These are phyloP conservation scores for Elmis aenea DNA, from an alignment of 2,888 invertebrate genomes.

Conservation along the genomic window DNA sequence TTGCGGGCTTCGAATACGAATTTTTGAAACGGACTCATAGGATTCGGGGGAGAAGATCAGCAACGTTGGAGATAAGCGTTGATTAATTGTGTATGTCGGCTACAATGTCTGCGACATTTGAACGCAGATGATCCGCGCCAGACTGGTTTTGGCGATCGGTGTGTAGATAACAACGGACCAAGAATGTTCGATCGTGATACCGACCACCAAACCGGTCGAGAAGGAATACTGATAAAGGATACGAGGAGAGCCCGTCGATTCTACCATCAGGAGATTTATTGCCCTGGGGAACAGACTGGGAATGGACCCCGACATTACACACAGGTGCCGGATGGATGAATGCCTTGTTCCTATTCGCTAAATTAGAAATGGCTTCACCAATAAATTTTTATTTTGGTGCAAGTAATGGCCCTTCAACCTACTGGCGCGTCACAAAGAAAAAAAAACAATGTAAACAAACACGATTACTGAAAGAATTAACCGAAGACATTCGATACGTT, in stretches of 20 bases:
- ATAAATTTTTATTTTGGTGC: too few relatives aligned
- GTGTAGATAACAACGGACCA: slow-evolving; percentile 33
- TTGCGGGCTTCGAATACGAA: too few relatives aligned
- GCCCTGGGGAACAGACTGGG: slow-evolving; percentile 17
- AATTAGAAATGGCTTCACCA: too few relatives aligned
- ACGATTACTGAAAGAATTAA: too few relatives aligned
- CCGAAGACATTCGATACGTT: too few relatives aligned
- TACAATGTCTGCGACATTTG: slow-evolving; percentile 34
- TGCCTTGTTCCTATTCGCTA: too few relatives aligned
- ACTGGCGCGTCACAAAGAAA: too few relatives aligned
- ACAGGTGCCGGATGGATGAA: too few relatives aligned
- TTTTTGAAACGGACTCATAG: too few relatives aligned
- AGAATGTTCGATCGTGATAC: slow-evolving; percentile 40
- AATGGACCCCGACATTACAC: slow-evolving; percentile 14
- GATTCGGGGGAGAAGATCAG: slow-evolving; percentile 24
- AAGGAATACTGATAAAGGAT: slow-evolving; percentile 22
- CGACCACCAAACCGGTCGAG: slow-evolving; percentile 24
- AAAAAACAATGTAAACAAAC: too few relatives aligned
- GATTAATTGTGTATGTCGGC: slow-evolving; percentile 39
- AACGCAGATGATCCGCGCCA: slow-evolving; percentile 39
- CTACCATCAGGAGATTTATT: slow-evolving; percentile 22
- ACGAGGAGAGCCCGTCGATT: slow-evolving; percentile 20
- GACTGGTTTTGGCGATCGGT: slow-evolving; percentile 43
- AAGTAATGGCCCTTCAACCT: too few relatives aligned
- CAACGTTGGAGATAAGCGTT: slow-evolving; percentile 39